Evolutionary conservation across 2,113 vertebrate species (phyloP).

Genomic region (Sinocyclocheilus maitianheensis): DNA sequence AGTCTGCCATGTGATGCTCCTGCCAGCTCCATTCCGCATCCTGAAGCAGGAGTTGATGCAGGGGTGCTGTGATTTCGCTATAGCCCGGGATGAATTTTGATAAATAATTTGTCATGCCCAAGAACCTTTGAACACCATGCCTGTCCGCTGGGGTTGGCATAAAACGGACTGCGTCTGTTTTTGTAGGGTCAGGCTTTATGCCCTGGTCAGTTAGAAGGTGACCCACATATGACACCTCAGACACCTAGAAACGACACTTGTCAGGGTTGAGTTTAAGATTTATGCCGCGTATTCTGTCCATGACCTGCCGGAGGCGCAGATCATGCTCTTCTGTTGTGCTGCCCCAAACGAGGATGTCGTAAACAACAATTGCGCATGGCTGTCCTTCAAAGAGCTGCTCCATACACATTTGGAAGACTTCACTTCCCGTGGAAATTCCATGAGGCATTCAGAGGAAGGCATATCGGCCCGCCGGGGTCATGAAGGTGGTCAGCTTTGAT

Average conservation of each 20-base stretch:
- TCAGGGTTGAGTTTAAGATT: conserved; percentile 19
- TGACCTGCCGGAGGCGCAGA: neutral
- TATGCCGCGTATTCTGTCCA: neutral
- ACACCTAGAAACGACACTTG: conserved; percentile 5
- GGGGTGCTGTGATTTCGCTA: no score
- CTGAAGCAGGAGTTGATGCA: no score
- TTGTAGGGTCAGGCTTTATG: conserved; percentile 24
- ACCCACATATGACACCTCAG: conserved; percentile 7
- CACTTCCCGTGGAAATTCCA: conserved; percentile 15
- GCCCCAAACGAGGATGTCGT: conserved; percentile 20
- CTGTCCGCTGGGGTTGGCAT: neutral
- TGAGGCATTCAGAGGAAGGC: conserved; percentile 19
- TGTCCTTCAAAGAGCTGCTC: conserved; percentile 25
- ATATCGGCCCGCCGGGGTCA: conserved; percentile 11
- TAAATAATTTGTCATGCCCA: neutral
- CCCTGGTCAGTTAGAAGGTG: conserved; percentile 8
- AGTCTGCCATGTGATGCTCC: no score
- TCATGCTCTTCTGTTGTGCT: conserved; percentile 21
- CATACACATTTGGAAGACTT: conserved; percentile 38
- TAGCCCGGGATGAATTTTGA: no score
- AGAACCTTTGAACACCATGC: neutral
- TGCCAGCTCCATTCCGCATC: no score
- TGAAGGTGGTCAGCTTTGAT: conserved; percentile 31
- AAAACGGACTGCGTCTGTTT: neutral
- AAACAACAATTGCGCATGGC: neutral